Evolutionary conservation across 2,888 invertebrate species (phyloP), one percentile per base, ranked within the genome.

Genomic region (Lingula anatina): DNA sequence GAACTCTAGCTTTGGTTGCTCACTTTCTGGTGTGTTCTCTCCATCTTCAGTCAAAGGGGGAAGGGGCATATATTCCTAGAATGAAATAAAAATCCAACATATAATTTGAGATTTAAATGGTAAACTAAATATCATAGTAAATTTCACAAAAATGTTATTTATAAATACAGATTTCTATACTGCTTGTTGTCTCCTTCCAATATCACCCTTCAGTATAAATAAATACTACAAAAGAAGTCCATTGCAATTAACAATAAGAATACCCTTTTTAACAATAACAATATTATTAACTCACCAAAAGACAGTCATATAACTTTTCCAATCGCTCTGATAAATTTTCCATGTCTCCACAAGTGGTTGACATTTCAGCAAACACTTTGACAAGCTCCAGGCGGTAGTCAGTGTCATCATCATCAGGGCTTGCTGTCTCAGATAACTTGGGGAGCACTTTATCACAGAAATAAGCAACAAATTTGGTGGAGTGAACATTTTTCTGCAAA

Each of bases 1-100:
- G 72, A 95, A 95, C 73, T 94, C 87, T 44, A 95, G 83, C 53
- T 89, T 87, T n/a, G 92, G 91, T 56, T 86, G 83, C 40, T 85
- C 75, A 31, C 59, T 48, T 56, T 40, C 74, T 18, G 59, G 50
- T 31, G 24, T 53, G 39, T 62, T 59, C 28, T 68, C 80, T 27
- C 81, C 75, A 49, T 79, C 75, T 60, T 82, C 83, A 58, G 86
- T 85, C 27, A 75, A 65, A 47, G 92, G 89, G 20, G 94, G 93
- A 61, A 89, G 81, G 3, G 93, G 94, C 84, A 95, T 86, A 68
- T 88, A 90, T 61, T 86, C 85, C 90, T 91, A 73, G 35, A 77
- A 78, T 56, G 40, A 74, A 77, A 56, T 46, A 56, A 51, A n/a
- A n/a, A n/a, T n/a, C n/a, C n/a, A n/a, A n/a, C n/a, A n/a, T 47